Base-by-base conservation (phyloP, 2,797 vertebrate species). In the Falco concolor region DNA sequence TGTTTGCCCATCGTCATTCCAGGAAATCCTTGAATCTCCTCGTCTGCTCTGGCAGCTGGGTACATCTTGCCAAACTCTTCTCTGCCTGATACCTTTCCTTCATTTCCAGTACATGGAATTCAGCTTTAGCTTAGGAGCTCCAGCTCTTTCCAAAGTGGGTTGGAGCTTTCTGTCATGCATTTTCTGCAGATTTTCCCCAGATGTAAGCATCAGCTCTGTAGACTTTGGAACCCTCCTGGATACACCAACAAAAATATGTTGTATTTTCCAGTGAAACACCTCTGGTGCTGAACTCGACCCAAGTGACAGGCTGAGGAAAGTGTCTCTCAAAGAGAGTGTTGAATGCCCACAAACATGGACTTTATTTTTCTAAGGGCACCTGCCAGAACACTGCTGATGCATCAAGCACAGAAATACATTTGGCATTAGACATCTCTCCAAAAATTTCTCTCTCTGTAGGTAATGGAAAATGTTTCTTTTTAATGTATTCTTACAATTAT, bases 251-350 rank as follows among this genome's bases (percentile, higher is more conserved):
- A 73, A 77, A 81, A 89, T 45, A 64, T 23, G 74, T 80, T 87
- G 87, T 64, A 77, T 92, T 95, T 95, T 94, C 94, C 94, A 92
- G 89, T 47, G 60, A 64, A 87, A 94, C 92, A 95, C 86, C 92
- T 84, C 92, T 92, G 86, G 75, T 73, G 70, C 70, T 87, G 86
- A 87, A 61, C 75, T 64, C 50, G 20, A 19, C 75, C 86, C 94
- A 90, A 94, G 65, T 25, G 70, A 74, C 92, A 74, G 92, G 78
- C 92, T 73, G 60, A 84, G 78, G 79, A 84, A 92, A 80, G 83
- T 47, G 82, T 69, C 86, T 95, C 73, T 60, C 50, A 54, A 81
- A 76, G 68, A 59, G 70, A n/a, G 88, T 60, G 79, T 7, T 90
- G 89, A 87, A 92, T 74, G 79, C 89, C 79, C 83, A 85, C 92